Evolutionary conservation across 1,140 invertebrate genomes (phyloP), one percentile per base, ranked within the genome.

Genomic region (Mercenaria mercenaria): DNA sequence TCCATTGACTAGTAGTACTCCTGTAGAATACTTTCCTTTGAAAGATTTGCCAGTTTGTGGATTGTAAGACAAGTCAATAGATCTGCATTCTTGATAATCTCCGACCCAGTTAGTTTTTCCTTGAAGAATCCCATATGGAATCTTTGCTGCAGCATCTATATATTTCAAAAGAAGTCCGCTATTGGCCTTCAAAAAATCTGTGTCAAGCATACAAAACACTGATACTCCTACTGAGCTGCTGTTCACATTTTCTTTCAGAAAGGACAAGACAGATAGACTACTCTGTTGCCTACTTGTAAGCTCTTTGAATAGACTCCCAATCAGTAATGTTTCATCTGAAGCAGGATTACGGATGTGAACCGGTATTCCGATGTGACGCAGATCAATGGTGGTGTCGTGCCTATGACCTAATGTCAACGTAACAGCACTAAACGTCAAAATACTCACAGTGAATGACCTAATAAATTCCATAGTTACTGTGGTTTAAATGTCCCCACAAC

Each of bases 231-330:
- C 26, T n/a, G n/a, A 11, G 32, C 11, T 32, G 26, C n/a, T 20
- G 61, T 4, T n/a, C 6, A 32, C 8, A 6, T n/a, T 37, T 18
- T 67, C 93, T 98, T 98, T 67, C 8, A 67, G 32, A 67, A 18
- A 8, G 32, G 2, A 4, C 6, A 67, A 32, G 61, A 67, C 11
- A 11, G 61, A 67, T 32, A 29, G 3, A 32, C 11, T 29, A 10
- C 61, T 67, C n/a, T 32, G 3, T 32, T 67, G 26, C 26, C 61
- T 67, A 6, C 11, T 67, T n/a, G 20, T 29, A 67, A 32, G 32
- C 26, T 1, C 61, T 4, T 67, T 67, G 4, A 67, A 32, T 11
- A 67, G 2, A 23, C 23, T 43, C 41, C 41, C 37, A 32, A 74
- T 41, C 69, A 74, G 2, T 15, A 74, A 74, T n/a, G 52, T 13